phyloP scores from a whole-genome alignment of 1,140 invertebrate species.

The Tetramorium alpestre region DNA sequence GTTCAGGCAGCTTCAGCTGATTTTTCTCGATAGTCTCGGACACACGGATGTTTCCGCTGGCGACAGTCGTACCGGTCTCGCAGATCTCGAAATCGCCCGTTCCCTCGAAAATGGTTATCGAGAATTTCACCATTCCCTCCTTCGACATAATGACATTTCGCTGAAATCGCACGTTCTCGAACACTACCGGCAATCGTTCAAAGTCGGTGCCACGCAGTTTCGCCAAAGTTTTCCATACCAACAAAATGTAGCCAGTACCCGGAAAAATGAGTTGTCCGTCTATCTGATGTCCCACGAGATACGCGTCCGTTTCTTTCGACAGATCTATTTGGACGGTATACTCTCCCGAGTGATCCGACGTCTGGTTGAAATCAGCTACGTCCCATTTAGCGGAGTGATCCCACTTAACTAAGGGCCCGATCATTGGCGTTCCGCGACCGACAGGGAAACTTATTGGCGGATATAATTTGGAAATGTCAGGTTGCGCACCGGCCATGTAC shows the following conservation, averaged over 20 bases:
- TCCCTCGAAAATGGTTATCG: slow-evolving; percentile 95
- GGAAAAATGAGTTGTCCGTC: slow-evolving; percentile 98
- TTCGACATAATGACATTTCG: slow-evolving; percentile 96
- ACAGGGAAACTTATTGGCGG: slow-evolving; percentile 93
- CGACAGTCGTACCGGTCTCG: slow-evolving; percentile 94
- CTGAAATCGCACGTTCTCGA: slow-evolving; percentile 96
- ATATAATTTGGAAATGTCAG: slow-evolving; percentile 91
- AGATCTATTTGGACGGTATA: slow-evolving; percentile 92
- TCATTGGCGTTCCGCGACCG: slow-evolving; percentile 94
- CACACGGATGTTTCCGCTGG: slow-evolving; percentile 91
- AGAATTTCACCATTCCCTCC: slow-evolving; percentile 93
- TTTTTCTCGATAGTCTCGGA: slow-evolving; percentile 89
- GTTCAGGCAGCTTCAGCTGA: slow-evolving; percentile 85
- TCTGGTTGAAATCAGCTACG: slow-evolving; percentile 90
- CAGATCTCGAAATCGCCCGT: slow-evolving; percentile 97
- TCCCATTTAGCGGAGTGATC: slow-evolving; percentile 94
- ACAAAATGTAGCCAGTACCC: slow-evolving; percentile 96
- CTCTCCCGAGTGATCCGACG: slow-evolving; percentile 88
- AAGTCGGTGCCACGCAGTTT: slow-evolving; percentile 92
- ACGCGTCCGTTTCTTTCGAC: slow-evolving; percentile 91
- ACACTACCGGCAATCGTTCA: slow-evolving; percentile 93
- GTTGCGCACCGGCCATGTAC: slow-evolving; percentile 92
- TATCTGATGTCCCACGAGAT: slow-evolving; percentile 94
- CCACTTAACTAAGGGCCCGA: slow-evolving; percentile 94
- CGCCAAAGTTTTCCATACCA: slow-evolving; percentile 97